These are phyloP conservation scores for Oligia fasciuncula DNA, from an alignment of 2,888 invertebrate species.

Conservation along the genomic window DNA sequence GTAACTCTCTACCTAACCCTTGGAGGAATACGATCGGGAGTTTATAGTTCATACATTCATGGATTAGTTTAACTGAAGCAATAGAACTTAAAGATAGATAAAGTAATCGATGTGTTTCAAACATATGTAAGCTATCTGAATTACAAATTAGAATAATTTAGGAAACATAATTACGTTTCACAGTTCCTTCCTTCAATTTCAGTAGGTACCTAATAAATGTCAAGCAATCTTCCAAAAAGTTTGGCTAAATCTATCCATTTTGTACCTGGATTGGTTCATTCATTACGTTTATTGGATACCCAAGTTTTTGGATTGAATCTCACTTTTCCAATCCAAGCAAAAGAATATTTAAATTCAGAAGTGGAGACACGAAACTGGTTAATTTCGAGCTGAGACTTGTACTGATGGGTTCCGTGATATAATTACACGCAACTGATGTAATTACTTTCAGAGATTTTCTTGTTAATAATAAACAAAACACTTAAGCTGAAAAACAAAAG, in stretches of 20 bases:
- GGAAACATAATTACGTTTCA: slow-evolving; percentile 19
- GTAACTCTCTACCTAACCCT: not conserved
- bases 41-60: not conserved
- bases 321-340: slow-evolving; percentile 39
- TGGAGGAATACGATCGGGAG: too few species aligned
- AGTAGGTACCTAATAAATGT: slow-evolving; percentile 27
- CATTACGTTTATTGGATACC: slow-evolving; percentile 48
- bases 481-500: not conserved
- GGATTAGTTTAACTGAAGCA: not conserved
- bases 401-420: not conserved
- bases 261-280: slow-evolving; percentile 40
- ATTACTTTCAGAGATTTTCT: not conserved
- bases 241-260: slow-evolving; percentile 39
- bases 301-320: slow-evolving; percentile 41
- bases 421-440: not conserved
- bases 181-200: slow-evolving; percentile 32
- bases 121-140: not conserved
- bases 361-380: not conserved
- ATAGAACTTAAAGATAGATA: not conserved
- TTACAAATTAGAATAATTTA: slow-evolving; percentile 37
- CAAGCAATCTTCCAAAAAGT: slow-evolving; percentile 41
- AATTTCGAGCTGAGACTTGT: not conserved
- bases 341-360: slow-evolving; percentile 25
- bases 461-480: not conserved
- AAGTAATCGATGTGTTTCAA: too few species aligned